Base-by-base conservation (phyloP, 2,797 vertebrate genomes). In the Eulemur albifrons region DNA sequence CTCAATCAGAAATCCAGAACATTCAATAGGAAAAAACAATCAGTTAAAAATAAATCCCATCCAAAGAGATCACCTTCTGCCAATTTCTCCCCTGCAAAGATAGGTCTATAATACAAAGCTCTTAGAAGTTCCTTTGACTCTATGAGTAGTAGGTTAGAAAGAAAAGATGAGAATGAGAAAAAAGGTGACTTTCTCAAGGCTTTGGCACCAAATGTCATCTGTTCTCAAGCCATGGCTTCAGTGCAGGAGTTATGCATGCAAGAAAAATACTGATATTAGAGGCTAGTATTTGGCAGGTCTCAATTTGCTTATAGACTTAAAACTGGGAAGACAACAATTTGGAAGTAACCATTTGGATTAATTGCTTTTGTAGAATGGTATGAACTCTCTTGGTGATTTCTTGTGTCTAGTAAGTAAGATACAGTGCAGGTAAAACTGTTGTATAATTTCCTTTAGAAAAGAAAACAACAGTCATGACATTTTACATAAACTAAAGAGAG, bases 391-490 rank as follows among this genome's bases (percentile, higher is more conserved):
- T 97, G 45, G 35, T 50, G 15, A 76, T 82, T 35, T 65, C 54
- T 73, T 63, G 17, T 54, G 35, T 72, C n/a, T 23, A 54, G 35
- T 80, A 88, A 94, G 76, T 87, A 40, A 92, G 69, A 35, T 72
- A 35, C 72, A 70, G 21, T 81, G 27, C 50, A 57, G 17, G n/a
- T 81, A 84, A 92, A 88, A 48, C 8, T 67, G 30, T 61, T 81
- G 87, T 82, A 52, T 72, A 25, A 69, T 84, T 96, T 85, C n/a
- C 59, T 83, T 81, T 88, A 52, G 72, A 70, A 88, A 59, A 89
- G 48, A 93, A 83, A 93, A 91, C 9, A 43, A 27, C 13, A 43
- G 5, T 75, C 30, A 8, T 30, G 32, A 75, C 27, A 27, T 72
- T 92, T 88, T 81, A 35, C 4, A 61, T 65, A 57, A 76, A 59